Percentiles rank a stretch among this genome's conserved stretches.
These are phyloP conservation scores for Platerodrilus igneus DNA, from an alignment of 2,888 invertebrate genomes.

Conservation along the genomic window DNA sequence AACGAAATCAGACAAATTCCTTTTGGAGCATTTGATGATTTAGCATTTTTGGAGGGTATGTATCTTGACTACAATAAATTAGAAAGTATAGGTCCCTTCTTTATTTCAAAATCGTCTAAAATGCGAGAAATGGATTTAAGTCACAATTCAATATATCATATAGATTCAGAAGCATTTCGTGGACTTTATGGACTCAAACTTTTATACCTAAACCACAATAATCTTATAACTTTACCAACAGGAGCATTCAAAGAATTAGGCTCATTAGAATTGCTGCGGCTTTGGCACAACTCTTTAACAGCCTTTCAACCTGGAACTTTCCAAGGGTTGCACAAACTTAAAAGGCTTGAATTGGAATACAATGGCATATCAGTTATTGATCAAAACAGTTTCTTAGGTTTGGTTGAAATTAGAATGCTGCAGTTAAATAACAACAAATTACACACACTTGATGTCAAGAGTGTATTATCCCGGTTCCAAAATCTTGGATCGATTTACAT, in stretches of 20 bases:
- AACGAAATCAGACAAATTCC: slow-evolving; percentile 1
- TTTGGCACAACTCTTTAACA: slow-evolving; percentile 5
- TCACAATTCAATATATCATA: slow-evolving; percentile 2
- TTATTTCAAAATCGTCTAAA: too few relatives aligned
- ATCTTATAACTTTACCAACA: neutral
- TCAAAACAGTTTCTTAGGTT: slow-evolving; percentile 7
- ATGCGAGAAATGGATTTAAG: too few relatives aligned
- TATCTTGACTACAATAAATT: slow-evolving; percentile 5
- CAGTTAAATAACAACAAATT: slow-evolving; percentile 5
- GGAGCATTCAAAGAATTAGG: slow-evolving; percentile 5
- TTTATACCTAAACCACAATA: slow-evolving; percentile 7
- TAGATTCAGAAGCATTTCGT: neutral
- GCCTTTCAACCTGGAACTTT: slow-evolving; percentile 11
- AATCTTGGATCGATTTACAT: neutral
- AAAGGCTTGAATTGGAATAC: neutral
- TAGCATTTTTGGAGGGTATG: slow-evolving; percentile 1
- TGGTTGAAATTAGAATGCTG: neutral
- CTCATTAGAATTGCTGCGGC: neutral
- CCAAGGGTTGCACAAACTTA: slow-evolving; percentile 2
- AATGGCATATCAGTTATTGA: slow-evolving; percentile 1
- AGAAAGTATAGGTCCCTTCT: too few relatives aligned
- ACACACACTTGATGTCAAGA: neutral
- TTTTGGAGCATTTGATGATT: slow-evolving; percentile 5
- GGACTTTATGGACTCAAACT: neutral
- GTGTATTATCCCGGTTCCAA: neutral